These are phyloP conservation scores for Halocaridina rubra DNA, from an alignment of 2,888 invertebrate genomes.

Conservation along the genomic window DNA sequence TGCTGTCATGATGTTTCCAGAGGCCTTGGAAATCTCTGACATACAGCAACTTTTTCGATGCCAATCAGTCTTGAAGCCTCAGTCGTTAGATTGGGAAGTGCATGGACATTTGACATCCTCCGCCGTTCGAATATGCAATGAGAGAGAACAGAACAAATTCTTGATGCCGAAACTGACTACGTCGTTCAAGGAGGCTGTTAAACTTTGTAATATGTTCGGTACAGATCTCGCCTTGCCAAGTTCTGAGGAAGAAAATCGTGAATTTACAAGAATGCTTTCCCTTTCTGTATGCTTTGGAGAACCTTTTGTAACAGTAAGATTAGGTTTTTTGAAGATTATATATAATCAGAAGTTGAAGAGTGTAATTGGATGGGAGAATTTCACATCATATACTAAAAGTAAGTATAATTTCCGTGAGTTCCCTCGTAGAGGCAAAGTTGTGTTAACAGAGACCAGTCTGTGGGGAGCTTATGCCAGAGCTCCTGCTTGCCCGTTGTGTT, in stretches of 20 bases:
- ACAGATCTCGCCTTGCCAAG: background rate
- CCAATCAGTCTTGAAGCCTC: background rate
- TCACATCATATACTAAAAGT: background rate
- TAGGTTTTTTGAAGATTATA: background rate
- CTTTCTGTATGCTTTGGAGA: background rate
- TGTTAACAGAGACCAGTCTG: background rate
- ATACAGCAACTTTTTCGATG: background rate
- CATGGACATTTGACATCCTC: background rate
- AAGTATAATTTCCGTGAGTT: background rate
- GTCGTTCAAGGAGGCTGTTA: background rate
- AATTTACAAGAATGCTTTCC: background rate
- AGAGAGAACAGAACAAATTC: background rate
- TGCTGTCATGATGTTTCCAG: background rate
- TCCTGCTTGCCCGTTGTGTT: background rate
- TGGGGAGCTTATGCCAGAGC: background rate
- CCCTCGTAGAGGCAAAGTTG: background rate
- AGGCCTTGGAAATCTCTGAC: background rate
- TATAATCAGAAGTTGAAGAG: background rate
- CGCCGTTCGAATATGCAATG: background rate
- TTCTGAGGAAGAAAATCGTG: background rate
- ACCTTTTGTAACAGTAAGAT: background rate
- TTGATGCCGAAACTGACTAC: background rate
- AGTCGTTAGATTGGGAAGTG: background rate
- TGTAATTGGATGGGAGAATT: background rate
- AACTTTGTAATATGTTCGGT: background rate